Evolutionary conservation across 2,888 invertebrate species (phyloP), one percentile per base, ranked within the genome.

Genomic region (Acleris cristana): DNA sequence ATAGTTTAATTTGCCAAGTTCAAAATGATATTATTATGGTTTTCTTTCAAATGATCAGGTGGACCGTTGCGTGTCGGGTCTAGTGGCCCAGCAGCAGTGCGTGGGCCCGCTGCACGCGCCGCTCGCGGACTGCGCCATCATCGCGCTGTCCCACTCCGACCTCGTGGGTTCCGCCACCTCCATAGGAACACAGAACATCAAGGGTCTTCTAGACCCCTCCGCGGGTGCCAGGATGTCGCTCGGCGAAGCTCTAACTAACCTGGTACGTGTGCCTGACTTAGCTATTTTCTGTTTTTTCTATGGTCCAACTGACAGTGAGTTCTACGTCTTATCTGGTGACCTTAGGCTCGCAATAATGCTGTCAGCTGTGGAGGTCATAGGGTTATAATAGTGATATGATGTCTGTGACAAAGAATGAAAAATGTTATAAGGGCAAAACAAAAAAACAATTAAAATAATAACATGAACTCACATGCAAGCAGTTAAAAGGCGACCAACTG

Each of bases 71-170:
- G 99, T 99, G 10, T 96, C 98, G 2, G 99, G 99, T 1, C 92
- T 99, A 18, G 95, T 99, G 65, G 99, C 98, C 0, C 99, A 99
- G 86, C 99, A 99, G 81, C 99, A 99, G 86, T 99, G 99, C 84
- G 98, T 99, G 26, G 99, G 99, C 0, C 99, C 99, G 0, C 89
- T 99, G 0, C 99, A 99, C 85, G 98, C 98, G 0, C 99, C 99
- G 0, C 90, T 99, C 5, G 97, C 99, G 0, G 98, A 99, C 88
- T 98, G 97, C 69, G 99, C 98, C 1, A 96, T 99, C 58, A 95
- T 96, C 6, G 97, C 98, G 0, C 93, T 99, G 30, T 97, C 98
- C 0, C 95, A 98, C 85, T 96, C 96, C 82, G 96, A 95, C 69
- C 94, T 93, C 53, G 95, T 95, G 67, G 99, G 99, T 8, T 96